Base-by-base conservation (phyloP, 2,888 invertebrate genomes). In the Horisme vitalbata region DNA sequence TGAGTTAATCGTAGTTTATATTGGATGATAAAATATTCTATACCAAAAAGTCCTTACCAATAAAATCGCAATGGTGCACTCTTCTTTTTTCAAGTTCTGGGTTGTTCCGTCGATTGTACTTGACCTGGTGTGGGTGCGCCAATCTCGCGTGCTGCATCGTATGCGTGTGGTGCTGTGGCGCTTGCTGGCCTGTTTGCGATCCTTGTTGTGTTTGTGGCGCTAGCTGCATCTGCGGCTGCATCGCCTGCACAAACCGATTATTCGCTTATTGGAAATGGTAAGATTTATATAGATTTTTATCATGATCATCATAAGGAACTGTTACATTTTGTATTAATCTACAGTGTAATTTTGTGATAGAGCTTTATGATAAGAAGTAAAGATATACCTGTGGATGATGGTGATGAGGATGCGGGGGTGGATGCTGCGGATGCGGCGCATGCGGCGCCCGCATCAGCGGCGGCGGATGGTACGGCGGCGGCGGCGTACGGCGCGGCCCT, bases 41-140 rank as follows among this genome's bases (percentile, higher is more conserved):
- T n/a, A n/a, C n/a, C n/a, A n/a, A n/a, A 2, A 11, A 18, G 23
- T 7, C 10, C 34, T 91, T 85, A 96, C 96, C 96, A 80, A 96
- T 94, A 84, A 96, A 98, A 91, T 97, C 96, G 91, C 99, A 99
- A 85, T 96, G 97, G 79, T 99, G 98, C 68, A 98, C 97, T 73
- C 99, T 90, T 63, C 98, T 91, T 83, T 98, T 98, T 83, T 99
- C 98, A 65, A 99, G 87, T 80, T 99, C 98, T 0, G 98, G 98
- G 88, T 99, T 99, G 85, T 98, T 98, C 75, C 98, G 92, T 59
- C 98, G 91, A 90, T 98, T 98, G 89, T 97, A 98, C 74, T 95
- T 96, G 56, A 92, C 79, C 15, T 87, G 76, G 55, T 68, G 73
- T 39, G 72, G 79, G 14, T 74, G 80, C 15, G 77, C 73, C 3